These are phyloP conservation scores for Cardinalis cardinalis DNA, from an alignment of 2,113 vertebrate species.

Conservation along the genomic window DNA sequence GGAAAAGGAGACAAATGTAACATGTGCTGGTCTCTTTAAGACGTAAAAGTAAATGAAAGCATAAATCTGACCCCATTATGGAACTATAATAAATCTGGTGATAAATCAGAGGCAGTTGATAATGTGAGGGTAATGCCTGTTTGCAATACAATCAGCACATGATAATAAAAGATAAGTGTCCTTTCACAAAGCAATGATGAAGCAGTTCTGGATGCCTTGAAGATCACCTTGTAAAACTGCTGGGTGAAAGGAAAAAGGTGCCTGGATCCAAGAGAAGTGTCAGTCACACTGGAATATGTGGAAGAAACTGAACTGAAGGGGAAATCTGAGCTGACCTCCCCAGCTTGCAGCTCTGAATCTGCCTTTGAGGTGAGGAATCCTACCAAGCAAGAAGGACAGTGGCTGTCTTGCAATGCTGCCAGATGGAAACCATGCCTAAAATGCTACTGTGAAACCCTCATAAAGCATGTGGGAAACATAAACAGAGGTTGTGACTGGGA, in stretches of 20 bases:
- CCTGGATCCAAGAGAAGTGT: neutral
- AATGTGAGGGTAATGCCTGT: conserved; percentile 9
- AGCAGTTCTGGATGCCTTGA: neutral
- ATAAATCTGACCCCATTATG: neutral
- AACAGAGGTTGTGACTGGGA: neutral
- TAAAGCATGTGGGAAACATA: neutral
- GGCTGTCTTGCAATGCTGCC: neutral
- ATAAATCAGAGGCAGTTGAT: conserved; percentile 35
- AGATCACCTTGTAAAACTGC: conserved; percentile 7
- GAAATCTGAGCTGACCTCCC: neutral
- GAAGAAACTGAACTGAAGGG: neutral
- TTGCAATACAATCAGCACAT: conserved; percentile 3
- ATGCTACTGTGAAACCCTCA: neutral
- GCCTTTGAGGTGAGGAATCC: neutral
- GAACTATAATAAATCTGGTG: neutral
- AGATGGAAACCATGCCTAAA: neutral
- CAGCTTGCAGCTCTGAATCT: neutral
- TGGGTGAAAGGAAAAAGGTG: neutral
- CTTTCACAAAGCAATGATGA: neutral
- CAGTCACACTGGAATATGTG: neutral
- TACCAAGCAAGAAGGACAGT: neutral
- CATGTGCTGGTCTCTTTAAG: neutral
- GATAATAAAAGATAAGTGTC: neutral
- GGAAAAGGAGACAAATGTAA: neutral
- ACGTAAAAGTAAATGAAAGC: neutral